Percentiles rank a stretch among this genome's conserved stretches.
phyloP scores from a whole-genome alignment of 2,797 vertebrate genomes.

The Periophthalmus magnuspinnatus region DNA sequence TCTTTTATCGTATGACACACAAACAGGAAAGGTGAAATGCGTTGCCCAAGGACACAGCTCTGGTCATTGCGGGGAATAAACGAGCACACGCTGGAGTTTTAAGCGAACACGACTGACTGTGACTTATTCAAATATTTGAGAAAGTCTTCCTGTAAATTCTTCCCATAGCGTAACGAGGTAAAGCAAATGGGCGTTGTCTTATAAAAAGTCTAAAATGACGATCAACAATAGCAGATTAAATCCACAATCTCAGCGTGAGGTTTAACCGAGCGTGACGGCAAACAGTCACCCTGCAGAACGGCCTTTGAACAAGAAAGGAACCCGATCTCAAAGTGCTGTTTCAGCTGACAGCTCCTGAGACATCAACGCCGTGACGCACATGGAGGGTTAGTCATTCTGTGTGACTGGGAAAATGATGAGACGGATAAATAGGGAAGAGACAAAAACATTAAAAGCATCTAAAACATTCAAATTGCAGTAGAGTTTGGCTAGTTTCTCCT shows the following conservation, averaged over 20 bases:
- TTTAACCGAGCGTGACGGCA: conserved; percentile 26
- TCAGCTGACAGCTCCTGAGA: conserved; percentile 8
- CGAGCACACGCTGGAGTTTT: neutral
- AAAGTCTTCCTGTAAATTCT: neutral
- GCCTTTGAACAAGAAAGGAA: conserved; percentile 29
- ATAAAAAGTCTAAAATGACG: conserved; percentile 9
- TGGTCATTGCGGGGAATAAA: neutral
- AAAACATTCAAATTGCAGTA: neutral
- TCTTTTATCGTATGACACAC: too few relatives aligned
- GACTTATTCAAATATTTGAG: neutral
- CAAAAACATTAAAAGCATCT: conserved; percentile 10
- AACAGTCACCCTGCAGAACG: conserved; percentile 27
- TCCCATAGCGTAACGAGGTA: neutral
- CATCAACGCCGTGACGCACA: conserved; percentile 10
- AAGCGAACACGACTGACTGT: neutral
- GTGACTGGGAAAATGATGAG: neutral
- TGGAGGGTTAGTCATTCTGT: neutral
- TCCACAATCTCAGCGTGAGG: conserved; percentile 26
- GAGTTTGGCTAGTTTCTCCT: neutral
- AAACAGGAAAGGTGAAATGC: too few relatives aligned
- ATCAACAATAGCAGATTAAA: conserved; percentile 27
- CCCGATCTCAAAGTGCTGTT: conserved; percentile 1
- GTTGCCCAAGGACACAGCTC: too few relatives aligned
- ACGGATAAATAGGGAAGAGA: too few relatives aligned
- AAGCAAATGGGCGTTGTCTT: conserved; percentile 15